These are phyloP conservation scores for Malthinus seriepunctatus DNA, from an alignment of 2,888 invertebrate genomes.

Conservation along the genomic window DNA sequence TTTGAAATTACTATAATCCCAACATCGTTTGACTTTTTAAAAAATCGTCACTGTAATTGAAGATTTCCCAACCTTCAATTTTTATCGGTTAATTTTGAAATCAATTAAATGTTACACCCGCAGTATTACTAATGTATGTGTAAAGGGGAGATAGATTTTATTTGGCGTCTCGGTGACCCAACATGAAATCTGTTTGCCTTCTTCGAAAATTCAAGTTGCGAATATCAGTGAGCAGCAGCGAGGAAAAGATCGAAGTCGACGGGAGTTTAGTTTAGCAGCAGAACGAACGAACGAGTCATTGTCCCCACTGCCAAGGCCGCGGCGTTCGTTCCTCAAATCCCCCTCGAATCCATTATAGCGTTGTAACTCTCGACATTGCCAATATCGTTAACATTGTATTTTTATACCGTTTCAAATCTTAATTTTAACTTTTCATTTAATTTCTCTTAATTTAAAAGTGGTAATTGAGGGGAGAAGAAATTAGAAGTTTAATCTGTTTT, in stretches of 20 bases:
- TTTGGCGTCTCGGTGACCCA: not conserved
- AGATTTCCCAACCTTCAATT: not conserved
- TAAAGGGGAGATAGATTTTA: not conserved
- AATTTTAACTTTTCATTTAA: too few species aligned
- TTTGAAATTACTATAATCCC: not conserved
- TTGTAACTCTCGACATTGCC: too few species aligned
- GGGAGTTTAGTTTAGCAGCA: conserved; percentile 8
- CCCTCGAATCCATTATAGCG: conserved; percentile 18
- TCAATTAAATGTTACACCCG: not conserved
- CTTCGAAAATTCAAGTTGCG: too few species aligned
- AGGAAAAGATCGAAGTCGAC: not conserved
- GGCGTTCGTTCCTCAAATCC: conserved; percentile 20
- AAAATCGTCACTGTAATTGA: not conserved
- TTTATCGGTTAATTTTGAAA: not conserved
- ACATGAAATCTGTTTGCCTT: too few species aligned
- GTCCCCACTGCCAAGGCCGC: conserved; percentile 44
- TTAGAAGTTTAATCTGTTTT: too few species aligned
- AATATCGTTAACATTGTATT: too few species aligned
- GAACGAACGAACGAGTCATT: conserved; percentile 30
- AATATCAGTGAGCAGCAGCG: not conserved
- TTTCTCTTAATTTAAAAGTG: too few species aligned
- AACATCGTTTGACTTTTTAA: not conserved
- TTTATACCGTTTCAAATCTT: too few species aligned
- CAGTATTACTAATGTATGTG: not conserved
- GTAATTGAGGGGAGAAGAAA: too few species aligned